A percentile compares a stretch with the other conserved stretches of the same genome.
phyloP scores from a whole-genome alignment of 2,113 vertebrate genomes.

The Pomatorhinus ruficollis region DNA sequence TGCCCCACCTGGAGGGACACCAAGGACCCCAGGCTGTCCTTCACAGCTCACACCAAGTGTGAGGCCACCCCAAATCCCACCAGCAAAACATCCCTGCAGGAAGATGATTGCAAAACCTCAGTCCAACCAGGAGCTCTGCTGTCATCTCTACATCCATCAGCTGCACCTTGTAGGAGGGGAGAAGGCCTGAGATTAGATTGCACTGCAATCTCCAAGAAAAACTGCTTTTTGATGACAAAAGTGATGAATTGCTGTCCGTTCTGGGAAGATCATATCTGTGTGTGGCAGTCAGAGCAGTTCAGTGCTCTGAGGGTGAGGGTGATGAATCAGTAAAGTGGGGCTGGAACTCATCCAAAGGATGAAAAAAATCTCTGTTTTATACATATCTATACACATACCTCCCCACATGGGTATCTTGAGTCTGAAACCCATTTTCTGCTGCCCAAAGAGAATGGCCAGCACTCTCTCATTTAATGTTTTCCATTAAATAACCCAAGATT shows the following conservation, averaged over 20 bases:
- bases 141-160: background rate
- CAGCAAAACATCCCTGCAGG: background rate
- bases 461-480: background rate
- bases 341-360: background rate
- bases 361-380: background rate
- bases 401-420: background rate
- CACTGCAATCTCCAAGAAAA: background rate
- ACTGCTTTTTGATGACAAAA: background rate
- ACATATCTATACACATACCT: background rate
- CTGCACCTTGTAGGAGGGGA: background rate
- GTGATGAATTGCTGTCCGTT: background rate
- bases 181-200: background rate
- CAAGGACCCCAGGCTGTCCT: background rate
- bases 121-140: background rate
- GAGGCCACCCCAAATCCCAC: background rate
- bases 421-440: background rate
- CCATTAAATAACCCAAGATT: background rate
- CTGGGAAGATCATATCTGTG: background rate
- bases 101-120: background rate
- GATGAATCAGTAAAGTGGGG: background rate
- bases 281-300: accelerated
- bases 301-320: background rate
- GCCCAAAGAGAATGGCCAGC: background rate
- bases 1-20: background rate
- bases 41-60: background rate